Percentiles rank a stretch among this genome's conserved stretches.
Conservation (phyloP, 1,140 invertebrate genomes). For the Calliphora vicina region DNA sequence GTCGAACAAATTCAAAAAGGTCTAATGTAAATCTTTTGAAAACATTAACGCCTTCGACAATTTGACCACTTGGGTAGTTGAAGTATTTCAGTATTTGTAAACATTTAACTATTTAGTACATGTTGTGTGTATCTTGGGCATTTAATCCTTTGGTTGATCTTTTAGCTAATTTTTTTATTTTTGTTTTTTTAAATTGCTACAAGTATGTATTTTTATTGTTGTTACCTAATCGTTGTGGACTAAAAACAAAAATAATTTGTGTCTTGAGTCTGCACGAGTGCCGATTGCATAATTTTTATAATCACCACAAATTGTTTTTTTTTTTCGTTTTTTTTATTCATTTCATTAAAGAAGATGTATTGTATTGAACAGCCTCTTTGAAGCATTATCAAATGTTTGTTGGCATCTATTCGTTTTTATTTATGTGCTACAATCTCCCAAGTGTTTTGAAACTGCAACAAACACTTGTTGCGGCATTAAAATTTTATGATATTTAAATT, state of each 20-base stretch:
- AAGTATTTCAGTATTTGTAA: too few species aligned
- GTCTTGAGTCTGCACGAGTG: neutral
- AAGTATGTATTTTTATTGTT: neutral
- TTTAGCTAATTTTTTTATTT: neutral
- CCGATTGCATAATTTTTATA: neutral
- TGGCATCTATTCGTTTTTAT: too few species aligned
- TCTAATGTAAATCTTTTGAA: too few species aligned
- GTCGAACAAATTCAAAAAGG: too few species aligned
- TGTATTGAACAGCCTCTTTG: too few species aligned
- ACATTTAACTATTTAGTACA: neutral
- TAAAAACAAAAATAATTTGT: neutral
- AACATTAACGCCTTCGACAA: too few species aligned
- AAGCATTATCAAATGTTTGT: too few species aligned
- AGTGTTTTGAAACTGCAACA: neutral
- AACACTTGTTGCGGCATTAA: neutral
- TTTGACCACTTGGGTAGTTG: too few species aligned
- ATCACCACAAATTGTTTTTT: neutral
- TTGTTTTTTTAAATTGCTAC: neutral
- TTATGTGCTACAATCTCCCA: too few species aligned
- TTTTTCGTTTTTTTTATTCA: neutral
- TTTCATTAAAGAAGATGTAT: too few species aligned
- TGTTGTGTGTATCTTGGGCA: neutral
- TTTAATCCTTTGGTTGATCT: slow-evolving; percentile 27
- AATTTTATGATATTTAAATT: neutral
- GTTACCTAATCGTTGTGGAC: slow-evolving; percentile 28